Conservation (phyloP, 2,797 vertebrate genomes). For the Denticeps clupeoides region DNA sequence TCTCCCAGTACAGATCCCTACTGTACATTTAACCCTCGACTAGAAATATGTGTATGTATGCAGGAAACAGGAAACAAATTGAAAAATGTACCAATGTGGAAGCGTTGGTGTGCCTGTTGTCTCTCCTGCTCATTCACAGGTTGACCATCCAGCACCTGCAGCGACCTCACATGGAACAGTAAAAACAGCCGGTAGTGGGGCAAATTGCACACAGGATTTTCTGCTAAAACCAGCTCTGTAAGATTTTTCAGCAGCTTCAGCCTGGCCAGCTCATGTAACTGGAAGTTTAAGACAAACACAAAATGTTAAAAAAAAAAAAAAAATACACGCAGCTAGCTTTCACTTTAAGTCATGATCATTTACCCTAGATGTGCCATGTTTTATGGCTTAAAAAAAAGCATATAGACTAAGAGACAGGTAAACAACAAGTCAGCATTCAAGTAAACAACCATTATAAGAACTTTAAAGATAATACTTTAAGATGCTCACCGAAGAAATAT, state of each 20-base stretch:
- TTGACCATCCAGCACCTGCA: slow-evolving; percentile 63
- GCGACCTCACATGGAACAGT: slow-evolving; percentile 66
- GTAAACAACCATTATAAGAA: too few relatives aligned
- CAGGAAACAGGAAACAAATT: neutral
- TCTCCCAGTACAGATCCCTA: too few relatives aligned
- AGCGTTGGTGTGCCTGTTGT: slow-evolving; percentile 62
- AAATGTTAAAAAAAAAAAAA: neutral
- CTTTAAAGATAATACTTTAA: too few relatives aligned
- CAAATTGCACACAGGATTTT: slow-evolving; percentile 63
- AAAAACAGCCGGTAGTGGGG: slow-evolving; percentile 66
- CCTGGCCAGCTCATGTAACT: slow-evolving; percentile 70
- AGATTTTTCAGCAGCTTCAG: slow-evolving; percentile 69
- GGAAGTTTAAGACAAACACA: neutral
- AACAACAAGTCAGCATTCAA: neutral
- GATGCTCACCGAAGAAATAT: slow-evolving; percentile 66
- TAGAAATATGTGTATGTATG: neutral
- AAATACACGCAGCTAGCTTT: neutral
- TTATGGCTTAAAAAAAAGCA: neutral
- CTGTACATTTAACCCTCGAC: neutral
- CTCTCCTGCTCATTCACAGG: slow-evolving; percentile 58
- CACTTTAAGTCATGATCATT: too few relatives aligned
- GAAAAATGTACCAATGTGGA: slow-evolving; percentile 63
- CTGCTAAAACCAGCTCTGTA: slow-evolving; percentile 57
- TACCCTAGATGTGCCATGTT: too few relatives aligned
- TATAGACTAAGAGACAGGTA: neutral